These are phyloP conservation scores for Gymnopithys bicolor DNA, from an alignment of 2,797 vertebrate species.

Conservation along the genomic window DNA sequence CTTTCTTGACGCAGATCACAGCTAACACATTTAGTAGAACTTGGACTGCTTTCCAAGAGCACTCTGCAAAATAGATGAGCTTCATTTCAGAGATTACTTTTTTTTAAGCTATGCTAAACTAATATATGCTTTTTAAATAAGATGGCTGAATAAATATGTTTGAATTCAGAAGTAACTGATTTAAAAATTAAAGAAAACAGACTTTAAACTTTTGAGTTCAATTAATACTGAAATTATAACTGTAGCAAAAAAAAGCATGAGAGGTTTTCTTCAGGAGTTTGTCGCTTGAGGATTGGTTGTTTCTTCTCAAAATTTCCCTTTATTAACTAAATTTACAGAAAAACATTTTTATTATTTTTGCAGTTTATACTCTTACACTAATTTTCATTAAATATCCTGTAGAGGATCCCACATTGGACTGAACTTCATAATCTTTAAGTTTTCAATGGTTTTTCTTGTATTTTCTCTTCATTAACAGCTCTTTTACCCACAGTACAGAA, in stretches of 20 bases:
- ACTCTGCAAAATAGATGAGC: slow-evolving; percentile 71
- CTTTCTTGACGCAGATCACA: slow-evolving; percentile 83
- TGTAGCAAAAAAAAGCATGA: neutral
- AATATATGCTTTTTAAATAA: neutral
- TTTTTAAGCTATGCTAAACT: neutral
- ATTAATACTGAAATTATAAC: neutral
- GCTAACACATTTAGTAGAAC: slow-evolving; percentile 83
- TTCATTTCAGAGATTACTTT: slow-evolving; percentile 10
- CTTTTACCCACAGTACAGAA: neutral
- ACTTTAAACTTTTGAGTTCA: neutral
- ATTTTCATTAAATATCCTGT: neutral
- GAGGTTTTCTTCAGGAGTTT: neutral
- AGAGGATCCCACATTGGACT: neutral
- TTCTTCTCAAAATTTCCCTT: neutral
- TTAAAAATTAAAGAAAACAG: neutral
- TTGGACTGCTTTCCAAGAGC: slow-evolving; percentile 70
- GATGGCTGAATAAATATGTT: neutral
- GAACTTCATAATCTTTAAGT: neutral
- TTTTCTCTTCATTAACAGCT: neutral
- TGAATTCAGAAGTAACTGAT: neutral
- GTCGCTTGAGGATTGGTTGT: neutral
- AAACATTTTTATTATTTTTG: neutral
- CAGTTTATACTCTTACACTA: neutral
- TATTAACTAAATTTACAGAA: neutral
- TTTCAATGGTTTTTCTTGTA: neutral